A percentile compares a stretch with the other conserved stretches of the same genome.
Evolutionary conservation across 2,113 vertebrate species (phyloP).

Genomic region (Ploceus nigricollis): DNA sequence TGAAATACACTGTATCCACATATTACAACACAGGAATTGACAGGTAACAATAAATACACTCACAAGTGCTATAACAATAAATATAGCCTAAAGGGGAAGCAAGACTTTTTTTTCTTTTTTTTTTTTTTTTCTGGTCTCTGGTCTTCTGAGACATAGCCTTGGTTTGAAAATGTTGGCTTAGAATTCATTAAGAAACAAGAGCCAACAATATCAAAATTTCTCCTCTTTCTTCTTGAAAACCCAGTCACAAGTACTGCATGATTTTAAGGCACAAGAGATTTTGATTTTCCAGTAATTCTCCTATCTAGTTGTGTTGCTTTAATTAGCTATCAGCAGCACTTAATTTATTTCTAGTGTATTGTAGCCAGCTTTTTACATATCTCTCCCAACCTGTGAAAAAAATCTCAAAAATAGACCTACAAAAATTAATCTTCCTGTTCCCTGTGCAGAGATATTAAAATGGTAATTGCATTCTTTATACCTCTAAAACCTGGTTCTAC

Average conservation of each 20-base stretch:
- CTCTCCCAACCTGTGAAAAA: constrained; percentile 12
- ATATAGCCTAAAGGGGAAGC: not conserved
- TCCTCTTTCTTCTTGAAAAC: not conserved
- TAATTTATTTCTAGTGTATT: constrained; percentile 7
- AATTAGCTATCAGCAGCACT: constrained; percentile 35
- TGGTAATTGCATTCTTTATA: constrained; percentile 47
- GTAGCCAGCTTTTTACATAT: not conserved
- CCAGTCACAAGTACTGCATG: not conserved
- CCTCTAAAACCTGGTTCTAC: not conserved
- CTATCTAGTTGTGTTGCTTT: not conserved
- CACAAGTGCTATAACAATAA: not conserved
- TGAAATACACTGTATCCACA: not conserved
- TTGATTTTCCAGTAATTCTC: not conserved
- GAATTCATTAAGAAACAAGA: not conserved
- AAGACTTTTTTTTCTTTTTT: not conserved
- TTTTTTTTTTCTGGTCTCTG: not conserved
- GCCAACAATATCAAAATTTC: not conserved
- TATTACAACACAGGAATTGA: not conserved
- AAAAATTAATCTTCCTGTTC: constrained; percentile 51
- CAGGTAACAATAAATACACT: not conserved
- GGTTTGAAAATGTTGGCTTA: not conserved
- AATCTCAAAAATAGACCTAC: constrained; percentile 15
- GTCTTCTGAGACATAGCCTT: not conserved
- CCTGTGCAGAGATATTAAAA: constrained; percentile 42
- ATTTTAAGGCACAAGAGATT: not conserved